Conservation (phyloP, 2,888 invertebrate genomes). For the Apodemia zela region DNA sequence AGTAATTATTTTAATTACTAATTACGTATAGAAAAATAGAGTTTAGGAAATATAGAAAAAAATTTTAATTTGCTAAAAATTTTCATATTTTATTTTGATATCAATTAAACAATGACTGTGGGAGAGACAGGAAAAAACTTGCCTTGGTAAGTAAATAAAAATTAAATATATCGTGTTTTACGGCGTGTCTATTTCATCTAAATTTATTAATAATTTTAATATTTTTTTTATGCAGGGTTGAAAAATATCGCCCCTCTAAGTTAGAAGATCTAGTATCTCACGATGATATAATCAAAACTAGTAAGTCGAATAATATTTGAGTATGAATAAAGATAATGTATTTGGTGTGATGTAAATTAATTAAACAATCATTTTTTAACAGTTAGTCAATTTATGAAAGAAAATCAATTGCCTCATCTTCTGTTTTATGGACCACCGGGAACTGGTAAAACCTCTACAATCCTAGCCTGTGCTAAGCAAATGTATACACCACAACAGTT, state of each 20-base stretch:
- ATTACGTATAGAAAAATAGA: too few species aligned
- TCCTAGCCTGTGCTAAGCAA: slow-evolving; percentile 96
- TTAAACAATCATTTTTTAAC: slow-evolving; percentile 21
- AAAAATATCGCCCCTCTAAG: slow-evolving; percentile 96
- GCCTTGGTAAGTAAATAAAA: slow-evolving; percentile 75
- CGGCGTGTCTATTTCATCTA: background rate
- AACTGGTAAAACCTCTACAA: slow-evolving; percentile 98
- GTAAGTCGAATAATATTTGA: slow-evolving; percentile 77
- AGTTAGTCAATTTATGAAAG: slow-evolving; percentile 93
- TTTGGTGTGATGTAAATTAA: slow-evolving; percentile 37
- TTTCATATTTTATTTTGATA: background rate
- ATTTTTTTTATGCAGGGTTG: slow-evolving; percentile 86
- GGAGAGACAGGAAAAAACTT: slow-evolving; percentile 72
- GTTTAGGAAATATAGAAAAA: too few species aligned
- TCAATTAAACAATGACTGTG: slow-evolving; percentile 51
- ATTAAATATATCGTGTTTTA: background rate
- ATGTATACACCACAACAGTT: slow-evolving; percentile 94
- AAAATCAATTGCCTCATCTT: slow-evolving; percentile 96
- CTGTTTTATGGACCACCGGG: slow-evolving; percentile 99
- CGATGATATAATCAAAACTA: slow-evolving; percentile 96
- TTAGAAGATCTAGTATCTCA: slow-evolving; percentile 97
- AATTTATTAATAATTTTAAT: background rate
- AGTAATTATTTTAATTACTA: too few species aligned
- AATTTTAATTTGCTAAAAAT: background rate
- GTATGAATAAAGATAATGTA: background rate